A percentile compares a stretch with the other conserved stretches of the same genome.
Conservation (phyloP, 2,113 vertebrate genomes). For the Cottus gobio region DNA sequence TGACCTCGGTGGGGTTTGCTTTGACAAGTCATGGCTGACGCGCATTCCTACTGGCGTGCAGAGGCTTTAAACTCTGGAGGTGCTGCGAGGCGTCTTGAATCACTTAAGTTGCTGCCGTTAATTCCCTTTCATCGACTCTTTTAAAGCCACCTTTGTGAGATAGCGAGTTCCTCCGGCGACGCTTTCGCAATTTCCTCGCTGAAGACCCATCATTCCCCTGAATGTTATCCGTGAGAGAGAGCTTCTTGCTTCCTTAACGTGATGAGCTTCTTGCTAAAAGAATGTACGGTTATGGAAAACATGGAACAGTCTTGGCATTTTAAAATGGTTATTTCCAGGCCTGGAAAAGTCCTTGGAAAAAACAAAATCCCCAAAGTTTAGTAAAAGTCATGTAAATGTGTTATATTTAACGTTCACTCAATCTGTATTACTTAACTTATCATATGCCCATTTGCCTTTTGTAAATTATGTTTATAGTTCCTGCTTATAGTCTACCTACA, state of each 20-base stretch:
- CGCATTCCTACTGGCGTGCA: constrained; percentile 15
- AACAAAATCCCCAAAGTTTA: no score
- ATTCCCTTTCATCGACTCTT: neutral
- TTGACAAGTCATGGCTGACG: constrained; percentile 20
- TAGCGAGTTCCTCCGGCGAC: neutral
- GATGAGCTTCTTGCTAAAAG: neutral
- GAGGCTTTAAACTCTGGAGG: neutral
- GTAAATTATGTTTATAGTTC: no score
- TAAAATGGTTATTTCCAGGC: no score
- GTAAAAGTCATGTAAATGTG: no score
- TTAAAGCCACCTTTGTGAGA: no score
- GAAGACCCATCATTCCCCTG: accelerated
- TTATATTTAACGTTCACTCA: no score
- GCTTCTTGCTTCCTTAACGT: neutral
- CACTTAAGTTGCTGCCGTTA: neutral
- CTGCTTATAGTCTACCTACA: no score
- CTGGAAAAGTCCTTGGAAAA: no score
- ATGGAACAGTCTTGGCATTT: no score
- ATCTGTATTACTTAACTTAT: no score
- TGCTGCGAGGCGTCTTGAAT: neutral
- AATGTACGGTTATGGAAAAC: no score
- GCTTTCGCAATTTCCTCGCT: neutral
- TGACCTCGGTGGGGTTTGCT: constrained; percentile 28
- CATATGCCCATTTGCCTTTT: no score
- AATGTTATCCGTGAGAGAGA: neutral